A percentile compares a stretch with the other conserved stretches of the same genome.
Evolutionary conservation across 2,888 invertebrate species (phyloP).

Genomic region (Drosophila dives): DNA sequence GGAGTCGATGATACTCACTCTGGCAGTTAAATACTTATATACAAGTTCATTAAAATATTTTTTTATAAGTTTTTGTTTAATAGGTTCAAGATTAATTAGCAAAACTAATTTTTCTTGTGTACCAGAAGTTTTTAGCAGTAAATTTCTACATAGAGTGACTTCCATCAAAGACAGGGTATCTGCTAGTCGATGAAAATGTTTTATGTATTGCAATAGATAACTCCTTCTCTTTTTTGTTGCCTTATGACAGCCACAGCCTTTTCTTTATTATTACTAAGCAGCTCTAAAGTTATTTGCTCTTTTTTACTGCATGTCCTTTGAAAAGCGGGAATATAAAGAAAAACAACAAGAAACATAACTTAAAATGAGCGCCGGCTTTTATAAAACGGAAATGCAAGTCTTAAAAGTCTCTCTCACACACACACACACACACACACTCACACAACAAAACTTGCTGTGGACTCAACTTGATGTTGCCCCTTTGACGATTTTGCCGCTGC

Average conservation of each 20-base stretch:
- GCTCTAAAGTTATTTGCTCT: constrained; percentile 3
- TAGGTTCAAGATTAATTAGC: not conserved
- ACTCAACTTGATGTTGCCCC: constrained; percentile 6
- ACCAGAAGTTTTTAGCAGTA: not conserved
- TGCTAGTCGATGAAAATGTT: not conserved
- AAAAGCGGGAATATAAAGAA: not conserved
- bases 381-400: constrained; percentile 51
- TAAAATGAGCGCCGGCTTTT: constrained; percentile 40
- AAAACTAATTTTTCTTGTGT: not conserved
- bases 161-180: not conserved
- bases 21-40: not conserved
- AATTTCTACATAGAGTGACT: not conserved
- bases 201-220: not conserved
- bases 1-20: not conserved
- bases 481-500: constrained; percentile 1
- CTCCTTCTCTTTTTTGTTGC: not conserved
- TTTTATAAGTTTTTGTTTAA: not conserved
- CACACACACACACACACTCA: not conserved
- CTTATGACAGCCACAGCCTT: not conserved
- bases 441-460: not conserved
- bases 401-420: not conserved
- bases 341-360: constrained; percentile 3
- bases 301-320: constrained; percentile 1
- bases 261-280: not conserved
- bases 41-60: not conserved